Evolutionary conservation across 2,797 vertebrate genomes (phyloP).

Genomic region (Pantherophis alleghaniensis): DNA sequence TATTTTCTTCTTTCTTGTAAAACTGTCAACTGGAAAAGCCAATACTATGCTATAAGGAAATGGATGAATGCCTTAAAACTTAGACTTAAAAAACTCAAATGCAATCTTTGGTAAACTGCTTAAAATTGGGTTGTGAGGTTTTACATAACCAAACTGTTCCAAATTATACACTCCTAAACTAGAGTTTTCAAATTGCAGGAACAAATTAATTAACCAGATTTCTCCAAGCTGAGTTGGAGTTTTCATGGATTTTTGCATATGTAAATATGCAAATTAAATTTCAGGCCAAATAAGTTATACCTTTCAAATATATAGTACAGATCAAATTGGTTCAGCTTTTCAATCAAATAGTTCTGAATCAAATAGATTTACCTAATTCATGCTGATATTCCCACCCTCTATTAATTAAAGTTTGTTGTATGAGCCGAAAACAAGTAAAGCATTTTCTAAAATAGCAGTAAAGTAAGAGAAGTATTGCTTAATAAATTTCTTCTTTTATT

Average conservation of each 20-base stretch:
- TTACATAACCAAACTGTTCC: neutral
- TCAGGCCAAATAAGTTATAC: neutral
- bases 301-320: neutral
- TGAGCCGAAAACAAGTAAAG: neutral
- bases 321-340: neutral
- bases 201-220: neutral
- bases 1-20: neutral
- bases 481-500: neutral
- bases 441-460: neutral
- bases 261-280: neutral
- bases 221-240: neutral
- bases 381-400: neutral
- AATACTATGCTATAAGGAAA: neutral
- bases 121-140: neutral
- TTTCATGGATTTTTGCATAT: neutral
- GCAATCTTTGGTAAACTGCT: neutral
- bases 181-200: neutral
- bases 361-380: neutral
- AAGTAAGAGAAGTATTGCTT: neutral
- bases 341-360: neutral
- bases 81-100: neutral
- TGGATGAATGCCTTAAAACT: neutral
- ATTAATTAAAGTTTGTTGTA: neutral
- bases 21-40: neutral
- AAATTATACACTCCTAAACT: neutral